Percentiles rank a stretch among this genome's conserved stretches.
These are phyloP conservation scores for Horisme vitalbata DNA, from an alignment of 2,888 invertebrate genomes.

Conservation along the genomic window DNA sequence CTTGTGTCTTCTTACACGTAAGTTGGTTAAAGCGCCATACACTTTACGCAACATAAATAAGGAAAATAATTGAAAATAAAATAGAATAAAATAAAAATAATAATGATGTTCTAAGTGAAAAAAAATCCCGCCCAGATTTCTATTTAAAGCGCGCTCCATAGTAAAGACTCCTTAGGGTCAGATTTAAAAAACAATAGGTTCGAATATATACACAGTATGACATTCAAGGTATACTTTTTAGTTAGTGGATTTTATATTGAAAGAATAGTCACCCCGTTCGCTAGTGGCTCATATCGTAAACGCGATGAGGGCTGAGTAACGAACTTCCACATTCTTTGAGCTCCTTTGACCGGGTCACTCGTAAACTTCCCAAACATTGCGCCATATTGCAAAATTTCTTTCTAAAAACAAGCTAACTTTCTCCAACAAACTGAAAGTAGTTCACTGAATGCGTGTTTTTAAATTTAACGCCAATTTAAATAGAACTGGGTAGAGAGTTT, in stretches of 20 bases:
- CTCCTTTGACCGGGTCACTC: conserved; percentile 67
- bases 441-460: conserved; percentile 43
- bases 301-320: conserved; percentile 51
- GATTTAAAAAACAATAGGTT: conserved; percentile 16
- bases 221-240: not conserved
- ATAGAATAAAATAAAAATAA: too few relatives aligned
- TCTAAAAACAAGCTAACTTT: conserved; percentile 60
- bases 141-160: too few relatives aligned
- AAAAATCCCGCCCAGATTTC: too few relatives aligned
- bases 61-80: too few relatives aligned
- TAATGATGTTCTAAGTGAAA: too few relatives aligned
- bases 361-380: conserved; percentile 55
- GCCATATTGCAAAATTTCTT: conserved; percentile 62
- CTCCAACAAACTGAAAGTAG: conserved; percentile 47
- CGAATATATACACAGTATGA: not conserved
- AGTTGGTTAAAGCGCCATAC: too few relatives aligned
- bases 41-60: too few relatives aligned
- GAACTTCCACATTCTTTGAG: conserved; percentile 55
- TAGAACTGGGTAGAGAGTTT: conserved; percentile 32
- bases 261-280: conserved; percentile 22
- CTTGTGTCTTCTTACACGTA: too few relatives aligned
- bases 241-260: conserved; percentile 13
- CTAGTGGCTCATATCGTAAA: conserved; percentile 49
- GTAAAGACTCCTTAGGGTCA: too few relatives aligned
- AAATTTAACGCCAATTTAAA: conserved; percentile 44